A percentile compares a stretch with the other conserved stretches of the same genome.
These are phyloP conservation scores for Halictus ligatus DNA, from an alignment of 2,888 invertebrate species.

Conservation along the genomic window DNA sequence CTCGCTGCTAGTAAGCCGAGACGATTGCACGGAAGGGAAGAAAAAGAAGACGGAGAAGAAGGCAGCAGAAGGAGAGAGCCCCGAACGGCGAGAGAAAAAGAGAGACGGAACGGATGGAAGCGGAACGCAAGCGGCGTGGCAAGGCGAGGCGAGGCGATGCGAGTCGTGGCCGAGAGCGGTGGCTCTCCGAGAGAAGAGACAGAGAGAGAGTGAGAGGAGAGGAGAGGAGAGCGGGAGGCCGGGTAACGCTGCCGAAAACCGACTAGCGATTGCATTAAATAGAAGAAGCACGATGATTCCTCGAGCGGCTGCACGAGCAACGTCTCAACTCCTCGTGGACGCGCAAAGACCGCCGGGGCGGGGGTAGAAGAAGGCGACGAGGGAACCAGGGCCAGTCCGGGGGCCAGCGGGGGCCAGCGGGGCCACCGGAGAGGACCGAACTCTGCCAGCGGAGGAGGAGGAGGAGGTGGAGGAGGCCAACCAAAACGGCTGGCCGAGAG, in stretches of 20 bases:
- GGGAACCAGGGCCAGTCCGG: slow-evolving; percentile 40
- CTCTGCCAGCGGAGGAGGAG: slow-evolving; percentile 52
- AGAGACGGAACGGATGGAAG: slow-evolving; percentile 57
- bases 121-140: slow-evolving; percentile 43
- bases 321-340: slow-evolving; percentile 58
- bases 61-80: slow-evolving; percentile 26
- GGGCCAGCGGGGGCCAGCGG: slow-evolving; percentile 42
- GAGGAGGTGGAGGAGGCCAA: slow-evolving; percentile 51
- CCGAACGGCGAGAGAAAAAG: slow-evolving; percentile 74
- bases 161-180: slow-evolving; percentile 18
- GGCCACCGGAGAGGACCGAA: slow-evolving; percentile 63
- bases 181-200: slow-evolving; percentile 8
- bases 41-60: slow-evolving; percentile 55
- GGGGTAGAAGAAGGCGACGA: slow-evolving; percentile 47
- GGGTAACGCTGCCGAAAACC: slow-evolving; percentile 78
- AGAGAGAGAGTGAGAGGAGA: not conserved
- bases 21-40: slow-evolving; percentile 76
- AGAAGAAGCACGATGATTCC: slow-evolving; percentile 74
- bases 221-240: slow-evolving; percentile 32
- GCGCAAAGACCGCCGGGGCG: slow-evolving; percentile 30
- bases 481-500: slow-evolving; percentile 51
- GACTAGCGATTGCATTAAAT: slow-evolving; percentile 83
- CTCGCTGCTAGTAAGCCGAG: slow-evolving; percentile 80
- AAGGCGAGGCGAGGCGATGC: slow-evolving; percentile 27
- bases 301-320: slow-evolving; percentile 63